These are phyloP conservation scores for Paraplagusia blochii DNA, from an alignment of 2,113 vertebrate genomes.

Conservation along the genomic window DNA sequence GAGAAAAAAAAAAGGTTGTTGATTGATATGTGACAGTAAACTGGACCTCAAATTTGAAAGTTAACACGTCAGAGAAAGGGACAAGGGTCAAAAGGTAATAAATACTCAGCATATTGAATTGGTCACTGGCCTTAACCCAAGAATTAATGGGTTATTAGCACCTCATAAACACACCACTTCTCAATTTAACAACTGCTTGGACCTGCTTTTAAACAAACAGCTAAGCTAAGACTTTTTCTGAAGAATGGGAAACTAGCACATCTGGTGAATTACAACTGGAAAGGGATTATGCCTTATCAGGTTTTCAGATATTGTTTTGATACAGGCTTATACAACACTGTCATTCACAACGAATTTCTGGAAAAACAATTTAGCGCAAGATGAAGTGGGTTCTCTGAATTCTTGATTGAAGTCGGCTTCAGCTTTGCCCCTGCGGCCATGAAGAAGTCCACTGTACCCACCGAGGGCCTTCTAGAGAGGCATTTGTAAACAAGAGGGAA, in stretches of 20 bases:
- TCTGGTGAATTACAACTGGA: too few species aligned
- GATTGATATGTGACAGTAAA: not conserved
- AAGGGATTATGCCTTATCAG: too few species aligned
- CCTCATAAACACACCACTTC: constrained; percentile 70
- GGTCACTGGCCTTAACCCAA: constrained; percentile 67
- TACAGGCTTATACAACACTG: constrained; percentile 35
- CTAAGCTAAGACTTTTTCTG: constrained; percentile 28
- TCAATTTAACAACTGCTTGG: constrained; percentile 63
- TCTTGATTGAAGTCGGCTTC: constrained; percentile 60
- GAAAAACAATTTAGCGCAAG: constrained; percentile 44
- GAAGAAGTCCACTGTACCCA: constrained; percentile 26
- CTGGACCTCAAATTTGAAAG: constrained; percentile 2
- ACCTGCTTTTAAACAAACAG: constrained; percentile 55
- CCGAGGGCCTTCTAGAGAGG: constrained; percentile 38
- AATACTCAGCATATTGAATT: constrained; percentile 61
- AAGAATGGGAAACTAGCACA: constrained; percentile 8
- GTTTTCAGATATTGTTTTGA: not conserved
- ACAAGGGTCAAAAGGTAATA: constrained; percentile 63
- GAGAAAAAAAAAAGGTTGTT: not conserved
- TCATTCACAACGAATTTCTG: constrained; percentile 26
- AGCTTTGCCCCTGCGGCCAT: constrained; percentile 59
- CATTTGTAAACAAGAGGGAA: constrained; percentile 57
- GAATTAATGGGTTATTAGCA: constrained; percentile 75
- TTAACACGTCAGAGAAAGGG: constrained; percentile 28
- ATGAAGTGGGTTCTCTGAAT: constrained; percentile 60